These are phyloP conservation scores for Idaea aversata DNA, from an alignment of 2,888 invertebrate species.

Conservation along the genomic window DNA sequence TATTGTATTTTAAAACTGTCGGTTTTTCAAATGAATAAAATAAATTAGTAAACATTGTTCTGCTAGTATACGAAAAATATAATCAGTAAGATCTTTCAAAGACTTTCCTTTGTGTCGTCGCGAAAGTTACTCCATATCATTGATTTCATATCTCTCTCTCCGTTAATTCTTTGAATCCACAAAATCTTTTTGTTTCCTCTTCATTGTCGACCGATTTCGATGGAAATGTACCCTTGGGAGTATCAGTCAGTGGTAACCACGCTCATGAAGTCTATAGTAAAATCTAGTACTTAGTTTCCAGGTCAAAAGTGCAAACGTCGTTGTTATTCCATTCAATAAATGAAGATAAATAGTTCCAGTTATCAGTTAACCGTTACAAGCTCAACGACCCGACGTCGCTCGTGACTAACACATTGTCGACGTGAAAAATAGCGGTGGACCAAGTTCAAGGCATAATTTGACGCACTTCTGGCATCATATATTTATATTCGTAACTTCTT, in stretches of 20 bases:
- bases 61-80: neutral
- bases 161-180: too few relatives aligned
- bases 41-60: conserved; percentile 4
- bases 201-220: too few relatives aligned
- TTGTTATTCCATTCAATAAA: conserved; percentile 14
- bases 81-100: neutral
- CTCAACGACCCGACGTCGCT: conserved; percentile 44
- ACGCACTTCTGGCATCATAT: conserved; percentile 7
- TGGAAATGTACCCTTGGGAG: too few relatives aligned
- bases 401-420: conserved; percentile 51
- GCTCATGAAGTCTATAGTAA: neutral
- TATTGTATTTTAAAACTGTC: too few relatives aligned
- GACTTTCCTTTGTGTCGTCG: neutral
- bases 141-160: neutral
- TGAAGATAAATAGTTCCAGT: conserved; percentile 25
- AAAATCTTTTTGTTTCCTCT: too few relatives aligned
- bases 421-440: conserved; percentile 34
- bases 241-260: too few relatives aligned
- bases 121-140: neutral
- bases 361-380: conserved; percentile 42
- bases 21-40: too few relatives aligned
- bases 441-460: conserved; percentile 41
- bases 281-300: neutral
- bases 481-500: neutral
- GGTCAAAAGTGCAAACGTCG: neutral